A percentile compares a stretch with the other conserved stretches of the same genome.
These are phyloP conservation scores for Rhopalosiphum maidis DNA, from an alignment of 1,140 invertebrate genomes.

Conservation along the genomic window DNA sequence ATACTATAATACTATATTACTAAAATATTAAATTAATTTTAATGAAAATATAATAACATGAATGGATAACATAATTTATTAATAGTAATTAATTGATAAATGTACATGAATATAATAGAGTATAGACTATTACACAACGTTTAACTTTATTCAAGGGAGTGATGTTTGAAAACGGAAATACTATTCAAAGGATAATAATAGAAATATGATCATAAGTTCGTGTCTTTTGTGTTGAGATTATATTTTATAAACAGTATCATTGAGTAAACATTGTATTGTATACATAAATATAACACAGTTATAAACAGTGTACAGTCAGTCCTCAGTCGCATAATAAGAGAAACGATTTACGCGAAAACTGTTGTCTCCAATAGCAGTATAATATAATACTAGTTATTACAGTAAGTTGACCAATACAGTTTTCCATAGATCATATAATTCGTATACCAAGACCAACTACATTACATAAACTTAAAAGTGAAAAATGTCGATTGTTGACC, in stretches of 20 bases:
- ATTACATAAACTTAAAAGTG: not conserved
- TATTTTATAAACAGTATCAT: slow-evolving; percentile 5
- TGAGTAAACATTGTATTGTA: not conserved
- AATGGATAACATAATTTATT: slow-evolving; percentile 12
- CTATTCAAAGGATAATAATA: slow-evolving; percentile 26
- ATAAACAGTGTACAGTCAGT: not conserved
- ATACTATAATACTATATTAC: not conserved
- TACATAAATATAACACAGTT: not conserved
- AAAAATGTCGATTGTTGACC: not conserved
- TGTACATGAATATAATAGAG: slow-evolving; percentile 6
- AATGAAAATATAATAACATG: slow-evolving; percentile 17
- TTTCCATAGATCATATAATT: not conserved
- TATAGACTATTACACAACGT: not conserved
- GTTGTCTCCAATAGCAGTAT: not conserved
- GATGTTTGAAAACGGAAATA: slow-evolving; percentile 26
- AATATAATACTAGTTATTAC: not conserved
- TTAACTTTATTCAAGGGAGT: not conserved
- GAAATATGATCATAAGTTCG: not conserved
- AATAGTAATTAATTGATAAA: slow-evolving; percentile 25
- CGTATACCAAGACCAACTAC: not conserved
- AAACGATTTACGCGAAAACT: not conserved
- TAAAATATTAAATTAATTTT: slow-evolving; percentile 16
- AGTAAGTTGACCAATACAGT: not conserved
- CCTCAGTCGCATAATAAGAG: not conserved
- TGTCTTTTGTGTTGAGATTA: not conserved